Evolutionary conservation across 2,888 invertebrate genomes (phyloP), one percentile per base, ranked within the genome.

Genomic region (Pristionchus arcanus): DNA sequence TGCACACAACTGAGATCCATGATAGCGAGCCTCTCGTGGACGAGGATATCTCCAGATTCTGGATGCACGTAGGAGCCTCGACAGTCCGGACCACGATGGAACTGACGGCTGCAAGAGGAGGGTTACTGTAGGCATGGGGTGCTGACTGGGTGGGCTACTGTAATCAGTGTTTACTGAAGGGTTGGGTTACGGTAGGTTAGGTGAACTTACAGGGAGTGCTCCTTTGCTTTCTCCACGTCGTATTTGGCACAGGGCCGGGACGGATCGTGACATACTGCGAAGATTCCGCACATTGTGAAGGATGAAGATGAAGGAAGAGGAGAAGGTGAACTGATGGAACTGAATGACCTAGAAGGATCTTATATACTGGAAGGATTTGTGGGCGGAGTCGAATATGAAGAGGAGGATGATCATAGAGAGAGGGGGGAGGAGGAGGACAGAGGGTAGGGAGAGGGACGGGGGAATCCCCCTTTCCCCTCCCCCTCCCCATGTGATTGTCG

Each of bases 21-120:
- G 90, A 95, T 95, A 63, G 94, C 94, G 55, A 95, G 90, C n/a
- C 95, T 94, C 77, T 95, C 95, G 90, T 95, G 95, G 89, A 92
- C 94, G 66, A 95, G 91, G 68, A 94, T 93, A 90, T 94, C 94
- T 5, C 94, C 94, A 42, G 92, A 94, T 63, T 89, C 90, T 31
- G 92, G 90, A 87, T 93, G 91, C 66, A 93, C 93, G 90, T 94
- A 94, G 59, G 83, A 91, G 66, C 94, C 94, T 84, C 92, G 92
- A 90, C 92, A 93, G 91, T 95, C 95, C 5, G 95, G 94, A 34
- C 95, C 95, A 74, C 95, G 93, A 87, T 95, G 95, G 19, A 86
- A 89, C 90, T 93, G 93, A 53, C 92, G 91, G 68, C 94, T 94
- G 74, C 87, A 93, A 81, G 42, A 28, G 37, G 71, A 31, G 21